These are phyloP conservation scores for Zoanthus solanderi DNA, from an alignment of 92 coral and sea anemone species.

Conservation along the genomic window DNA sequence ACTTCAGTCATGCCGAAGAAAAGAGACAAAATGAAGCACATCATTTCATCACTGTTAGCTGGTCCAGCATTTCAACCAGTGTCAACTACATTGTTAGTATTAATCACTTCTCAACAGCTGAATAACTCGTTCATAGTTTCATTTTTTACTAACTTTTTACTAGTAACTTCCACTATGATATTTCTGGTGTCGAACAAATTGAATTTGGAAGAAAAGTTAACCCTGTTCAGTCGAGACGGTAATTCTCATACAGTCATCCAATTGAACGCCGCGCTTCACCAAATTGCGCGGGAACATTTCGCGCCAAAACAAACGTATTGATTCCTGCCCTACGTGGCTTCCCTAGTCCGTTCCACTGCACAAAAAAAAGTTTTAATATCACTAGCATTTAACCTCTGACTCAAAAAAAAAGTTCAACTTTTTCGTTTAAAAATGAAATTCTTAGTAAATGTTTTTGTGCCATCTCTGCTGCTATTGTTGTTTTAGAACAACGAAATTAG, in stretches of 20 bases:
- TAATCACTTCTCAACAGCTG: background rate
- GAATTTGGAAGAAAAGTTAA: background rate
- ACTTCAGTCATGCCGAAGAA: slow-evolving; percentile 49
- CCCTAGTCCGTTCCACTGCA: too few species aligned
- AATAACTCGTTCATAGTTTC: background rate
- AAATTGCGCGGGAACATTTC: background rate
- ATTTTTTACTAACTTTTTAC: background rate
- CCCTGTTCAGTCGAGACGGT: background rate
- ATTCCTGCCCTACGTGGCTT: background rate
- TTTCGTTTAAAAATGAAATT: too few species aligned
- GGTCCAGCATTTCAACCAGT: slow-evolving; percentile 86
- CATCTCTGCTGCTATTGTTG: too few species aligned
- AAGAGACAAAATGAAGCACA: slow-evolving; percentile 88
- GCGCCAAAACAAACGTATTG: background rate
- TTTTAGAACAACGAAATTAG: too few species aligned
- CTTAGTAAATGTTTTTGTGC: too few species aligned
- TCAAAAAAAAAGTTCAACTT: too few species aligned
- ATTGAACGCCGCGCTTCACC: slow-evolving; percentile 5
- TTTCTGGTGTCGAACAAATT: background rate
- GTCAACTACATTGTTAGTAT: slow-evolving; percentile 93
- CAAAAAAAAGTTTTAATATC: too few species aligned
- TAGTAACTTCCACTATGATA: background rate
- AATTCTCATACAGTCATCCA: background rate
- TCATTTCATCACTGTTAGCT: slow-evolving; percentile 83
- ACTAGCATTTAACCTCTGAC: too few species aligned